Percentiles rank a stretch among this genome's conserved stretches.
phyloP scores from a whole-genome alignment of 2,113 vertebrate species.

The Callipepla californica region DNA sequence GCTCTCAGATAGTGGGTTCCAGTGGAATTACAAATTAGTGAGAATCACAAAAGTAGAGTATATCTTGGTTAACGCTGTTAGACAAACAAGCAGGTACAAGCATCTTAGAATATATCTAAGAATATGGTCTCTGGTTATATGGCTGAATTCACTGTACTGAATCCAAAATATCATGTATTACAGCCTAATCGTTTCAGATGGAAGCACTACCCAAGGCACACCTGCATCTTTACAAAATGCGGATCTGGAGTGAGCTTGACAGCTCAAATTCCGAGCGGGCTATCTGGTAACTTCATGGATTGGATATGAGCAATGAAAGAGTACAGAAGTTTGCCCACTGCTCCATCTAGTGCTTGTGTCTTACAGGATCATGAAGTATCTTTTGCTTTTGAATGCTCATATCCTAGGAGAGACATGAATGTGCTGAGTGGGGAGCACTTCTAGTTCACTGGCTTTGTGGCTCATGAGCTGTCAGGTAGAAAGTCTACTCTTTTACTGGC shows the following conservation, averaged over 20 bases:
- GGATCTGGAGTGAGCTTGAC: neutral
- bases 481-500: neutral
- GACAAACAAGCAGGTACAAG: neutral
- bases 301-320: neutral
- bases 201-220: neutral
- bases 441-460: neutral
- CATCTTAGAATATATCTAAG: neutral
- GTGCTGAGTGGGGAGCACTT: neutral
- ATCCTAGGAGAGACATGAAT: neutral
- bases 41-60: neutral
- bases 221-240: neutral
- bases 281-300: neutral
- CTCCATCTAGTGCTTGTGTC: conserved; percentile 72
- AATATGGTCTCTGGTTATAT: neutral
- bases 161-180: neutral
- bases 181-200: neutral
- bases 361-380: neutral
- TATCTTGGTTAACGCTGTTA: neutral
- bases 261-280: neutral
- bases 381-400: neutral
- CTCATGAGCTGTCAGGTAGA: neutral
- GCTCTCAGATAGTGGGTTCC: neutral
- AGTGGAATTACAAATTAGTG: neutral
- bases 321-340: conserved; percentile 43
- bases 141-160: neutral